These are phyloP conservation scores for Tipula helvola DNA, from an alignment of 2,888 invertebrate species.

Conservation along the genomic window DNA sequence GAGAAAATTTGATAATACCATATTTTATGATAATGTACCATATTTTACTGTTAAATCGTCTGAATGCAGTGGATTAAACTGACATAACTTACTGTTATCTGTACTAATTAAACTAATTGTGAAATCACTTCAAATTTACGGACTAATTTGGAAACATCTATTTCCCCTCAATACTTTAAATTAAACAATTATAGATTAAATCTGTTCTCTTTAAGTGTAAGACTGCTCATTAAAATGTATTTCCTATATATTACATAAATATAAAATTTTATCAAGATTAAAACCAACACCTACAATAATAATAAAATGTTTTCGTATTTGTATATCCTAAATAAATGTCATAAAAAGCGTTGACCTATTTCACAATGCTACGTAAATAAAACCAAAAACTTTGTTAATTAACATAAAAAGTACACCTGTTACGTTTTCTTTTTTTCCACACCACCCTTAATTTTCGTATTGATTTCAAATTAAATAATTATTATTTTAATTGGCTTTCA, in stretches of 20 bases:
- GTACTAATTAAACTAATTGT: too few relatives aligned
- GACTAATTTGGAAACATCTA: too few relatives aligned
- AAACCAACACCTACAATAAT: neutral
- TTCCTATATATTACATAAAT: too few relatives aligned
- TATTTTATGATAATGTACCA: too few relatives aligned
- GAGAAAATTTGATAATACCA: too few relatives aligned
- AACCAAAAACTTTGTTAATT: neutral
- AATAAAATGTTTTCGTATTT: neutral
- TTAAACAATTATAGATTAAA: too few relatives aligned
- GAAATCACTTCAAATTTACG: too few relatives aligned
- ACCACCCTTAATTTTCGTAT: neutral
- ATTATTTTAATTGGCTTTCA: neutral
- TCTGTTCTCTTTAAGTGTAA: too few relatives aligned
- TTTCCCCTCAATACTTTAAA: too few relatives aligned
- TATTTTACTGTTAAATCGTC: too few relatives aligned
- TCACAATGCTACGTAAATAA: neutral
- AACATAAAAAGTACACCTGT: neutral
- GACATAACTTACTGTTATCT: too few relatives aligned
- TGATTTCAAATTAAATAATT: neutral
- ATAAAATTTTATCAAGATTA: neutral
- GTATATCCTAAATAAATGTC: neutral
- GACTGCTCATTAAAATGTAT: neutral
- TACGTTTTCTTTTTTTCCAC: neutral
- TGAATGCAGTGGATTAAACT: too few relatives aligned
- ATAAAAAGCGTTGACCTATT: neutral